Evolutionary conservation across 2,797 vertebrate species (phyloP).

Genomic region (Hyperoplus immaculatus): DNA sequence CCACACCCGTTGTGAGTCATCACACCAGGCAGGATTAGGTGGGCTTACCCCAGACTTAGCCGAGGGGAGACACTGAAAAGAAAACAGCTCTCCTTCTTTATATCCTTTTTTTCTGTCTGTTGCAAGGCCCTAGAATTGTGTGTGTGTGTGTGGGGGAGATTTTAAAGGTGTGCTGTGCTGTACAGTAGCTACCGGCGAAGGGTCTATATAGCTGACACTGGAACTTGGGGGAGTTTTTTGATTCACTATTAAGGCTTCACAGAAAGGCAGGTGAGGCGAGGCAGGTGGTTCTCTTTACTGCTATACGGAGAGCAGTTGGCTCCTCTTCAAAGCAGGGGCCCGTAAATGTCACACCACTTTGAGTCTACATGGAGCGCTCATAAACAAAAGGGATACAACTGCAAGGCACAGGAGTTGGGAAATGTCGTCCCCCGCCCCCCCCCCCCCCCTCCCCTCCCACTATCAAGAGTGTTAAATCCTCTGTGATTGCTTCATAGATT

Average conservation of each 20-base stretch:
- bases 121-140: conserved; percentile 72
- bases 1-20: conserved; percentile 84
- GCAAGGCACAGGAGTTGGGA: conserved; percentile 45
- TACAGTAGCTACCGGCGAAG: conserved; percentile 72
- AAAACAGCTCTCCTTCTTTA: conserved; percentile 79
- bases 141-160: conserved; percentile 38
- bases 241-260: conserved; percentile 69
- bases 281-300: conserved; percentile 83
- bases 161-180: conserved; percentile 67
- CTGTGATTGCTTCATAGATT: conserved; percentile 23
- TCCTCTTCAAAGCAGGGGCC: conserved; percentile 78
- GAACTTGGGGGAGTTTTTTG: conserved; percentile 58
- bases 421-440: background rate
- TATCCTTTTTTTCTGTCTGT: conserved; percentile 77
- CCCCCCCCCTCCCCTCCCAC: conserved; percentile 2
- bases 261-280: conserved; percentile 81
- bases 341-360: conserved; percentile 77
- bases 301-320: conserved; percentile 75
- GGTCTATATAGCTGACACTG: conserved; percentile 50
- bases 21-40: conserved; percentile 78
- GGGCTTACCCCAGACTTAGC: conserved; percentile 81
- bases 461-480: conserved; percentile 40
- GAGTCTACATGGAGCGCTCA: conserved; percentile 55
- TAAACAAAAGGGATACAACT: conserved; percentile 71
- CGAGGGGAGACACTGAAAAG: conserved; percentile 82